Evolutionary conservation across 1,140 invertebrate genomes (phyloP), one percentile per base, ranked within the genome.

Genomic region (Drosophila pseudoananassae): DNA sequence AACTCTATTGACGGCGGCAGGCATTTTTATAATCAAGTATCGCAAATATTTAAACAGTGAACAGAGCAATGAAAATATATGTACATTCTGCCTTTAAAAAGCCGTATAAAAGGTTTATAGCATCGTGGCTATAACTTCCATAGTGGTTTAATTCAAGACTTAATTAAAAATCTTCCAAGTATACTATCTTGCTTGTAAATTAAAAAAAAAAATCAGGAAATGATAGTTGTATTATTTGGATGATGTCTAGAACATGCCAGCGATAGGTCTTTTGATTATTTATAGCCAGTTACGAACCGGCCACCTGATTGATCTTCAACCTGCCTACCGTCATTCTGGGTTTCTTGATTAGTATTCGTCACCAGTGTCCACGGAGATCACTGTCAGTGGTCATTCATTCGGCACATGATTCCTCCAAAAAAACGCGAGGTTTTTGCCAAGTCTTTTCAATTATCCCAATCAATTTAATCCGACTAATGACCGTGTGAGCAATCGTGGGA

Each of bases 301-400:
- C 75, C 71, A 75, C 53, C 43, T 66, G 72, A 76, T 49, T 58
- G 61, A 38, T 75, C 59, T 58, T 49, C 55, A 31, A 43, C 49
- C 49, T 65, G 49, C 38, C 43, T 27, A 10, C 29, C 36, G 58
- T 63, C 51, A 36, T 40, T 74, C 23, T 52, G 60, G n/a, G 40
- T 43, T n/a, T 64, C 58, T 46, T 46, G 59, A 49, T 47, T 47
- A 43, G 45, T 56, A 43, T 52, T 56, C 71, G 40, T 38, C 69
- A 47, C 50, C 46, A 47, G 27, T 27, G 31, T 52, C 25, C 9
- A 54, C 10, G 23, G 33, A 52, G 45, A 40, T 51, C 43, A 51
- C 9, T 29, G 59, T 17, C 14, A 20, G 9, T 8, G 14, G 55
- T 43, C 63, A 52, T 66, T 55, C 43, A 38, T 15, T 49, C 20